phyloP scores from a whole-genome alignment of 2,113 vertebrate genomes.

The Mixornis gularis region DNA sequence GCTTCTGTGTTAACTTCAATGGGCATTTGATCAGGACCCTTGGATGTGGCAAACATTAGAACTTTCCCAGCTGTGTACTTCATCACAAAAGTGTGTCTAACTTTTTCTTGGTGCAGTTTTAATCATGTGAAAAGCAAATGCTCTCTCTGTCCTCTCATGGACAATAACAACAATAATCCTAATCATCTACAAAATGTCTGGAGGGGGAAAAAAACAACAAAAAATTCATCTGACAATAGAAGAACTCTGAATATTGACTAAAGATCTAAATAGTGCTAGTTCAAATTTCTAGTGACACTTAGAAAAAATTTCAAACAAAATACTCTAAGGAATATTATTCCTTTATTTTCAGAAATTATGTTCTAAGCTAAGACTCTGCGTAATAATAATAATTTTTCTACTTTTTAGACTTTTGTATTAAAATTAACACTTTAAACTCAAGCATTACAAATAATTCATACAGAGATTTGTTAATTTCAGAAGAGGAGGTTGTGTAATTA shows the following conservation, averaged over 20 bases:
- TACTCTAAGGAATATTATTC: neutral
- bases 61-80: neutral
- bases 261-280: neutral
- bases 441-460: neutral
- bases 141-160: neutral
- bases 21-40: neutral
- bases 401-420: neutral
- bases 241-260: neutral
- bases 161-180: neutral
- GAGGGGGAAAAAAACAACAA: neutral
- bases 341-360: neutral
- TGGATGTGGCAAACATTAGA: neutral
- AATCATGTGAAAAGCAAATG: neutral
- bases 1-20: neutral
- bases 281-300: neutral
- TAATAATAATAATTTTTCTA: neutral
- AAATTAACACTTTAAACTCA: neutral
- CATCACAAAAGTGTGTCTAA: neutral
- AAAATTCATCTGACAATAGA: neutral
- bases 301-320: neutral
- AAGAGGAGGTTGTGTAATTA: neutral
- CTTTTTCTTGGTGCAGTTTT: neutral
- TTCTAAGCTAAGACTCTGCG: neutral
- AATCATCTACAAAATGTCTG: neutral
- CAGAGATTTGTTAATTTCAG: neutral